phyloP scores from a whole-genome alignment of 2,113 vertebrate genomes.

The Chunga burmeisteri region DNA sequence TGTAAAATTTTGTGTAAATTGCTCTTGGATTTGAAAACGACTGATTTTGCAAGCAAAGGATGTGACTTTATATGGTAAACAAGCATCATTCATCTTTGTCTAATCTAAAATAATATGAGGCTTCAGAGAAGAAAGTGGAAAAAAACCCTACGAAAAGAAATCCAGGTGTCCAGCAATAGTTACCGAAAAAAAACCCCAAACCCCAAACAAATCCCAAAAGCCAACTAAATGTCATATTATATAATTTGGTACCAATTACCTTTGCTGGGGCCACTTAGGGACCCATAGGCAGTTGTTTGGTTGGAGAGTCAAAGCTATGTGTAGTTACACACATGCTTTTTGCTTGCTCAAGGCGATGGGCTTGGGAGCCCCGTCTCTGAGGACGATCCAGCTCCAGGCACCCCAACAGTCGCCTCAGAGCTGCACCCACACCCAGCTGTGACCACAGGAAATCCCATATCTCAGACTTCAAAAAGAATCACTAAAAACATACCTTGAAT shows the following conservation, averaged over 20 bases:
- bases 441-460: background rate
- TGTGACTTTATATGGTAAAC: slow-evolving; percentile 21
- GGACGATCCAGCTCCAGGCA: background rate
- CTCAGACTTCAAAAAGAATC: background rate
- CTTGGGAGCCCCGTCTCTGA: background rate
- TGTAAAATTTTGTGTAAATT: slow-evolving; percentile 25
- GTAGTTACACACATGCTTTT: background rate
- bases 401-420: background rate
- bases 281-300: background rate
- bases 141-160: background rate
- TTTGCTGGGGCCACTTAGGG: background rate
- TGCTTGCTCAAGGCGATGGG: background rate
- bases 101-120: background rate
- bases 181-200: background rate
- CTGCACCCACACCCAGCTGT: background rate
- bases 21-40: slow-evolving; percentile 26
- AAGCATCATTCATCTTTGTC: background rate
- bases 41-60: slow-evolving; percentile 12
- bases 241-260: background rate
- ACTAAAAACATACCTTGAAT: background rate
- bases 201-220: accelerated
- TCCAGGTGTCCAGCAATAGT: background rate
- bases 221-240: background rate
- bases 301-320: background rate
- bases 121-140: background rate